Evolutionary conservation across 2,113 vertebrate species (phyloP), one percentile per base, ranked within the genome.

Genomic region (Ceuthmochares aereus): DNA sequence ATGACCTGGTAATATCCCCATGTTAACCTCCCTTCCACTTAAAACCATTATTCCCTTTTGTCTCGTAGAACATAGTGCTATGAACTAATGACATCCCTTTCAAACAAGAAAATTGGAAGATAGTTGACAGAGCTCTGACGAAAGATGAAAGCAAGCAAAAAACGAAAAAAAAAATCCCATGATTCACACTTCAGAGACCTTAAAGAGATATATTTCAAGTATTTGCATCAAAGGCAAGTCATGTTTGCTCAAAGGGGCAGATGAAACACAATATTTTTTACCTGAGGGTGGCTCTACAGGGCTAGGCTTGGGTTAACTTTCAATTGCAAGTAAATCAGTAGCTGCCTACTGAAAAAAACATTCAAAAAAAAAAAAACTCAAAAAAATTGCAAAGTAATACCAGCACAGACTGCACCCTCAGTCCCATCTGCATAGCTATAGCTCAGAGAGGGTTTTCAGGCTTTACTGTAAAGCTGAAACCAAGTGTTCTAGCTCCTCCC

Each of bases 21-120:
- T 0, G 0, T 45, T 63, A 69, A 67, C 40, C 27, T 1, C 30
- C 45, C 42, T 49, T 36, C 34, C 29, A 16, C 45, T 26, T 77
- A 59, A 74, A 76, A 42, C 26, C 34, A 72, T 27, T 12, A 18
- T 6, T 74, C 14, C 19, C 19, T 23, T 69, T 62, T n/a, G 23
- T 4, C 37, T 74, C 67, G 43, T 3, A 22, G 17, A 80, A 12
- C 14, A 56, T 3, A 32, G 54, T 40, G 76, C 72, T 66, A 20
- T 58, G 58, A 93, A 79, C 21, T 73, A 60, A 55, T 0, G 4
- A 55, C 22, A 85, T 25, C 7, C 15, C 26, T 79, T 85, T 78
- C 66, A 91, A 82, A 76, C 43, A 51, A 67, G 59, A 60, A 79
- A 85, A 76, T 2, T 47, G 32, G 63, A 12, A 37, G 15, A 45